Evolutionary conservation across 1,140 invertebrate species (phyloP).

Genomic region (Tachypleus tridentatus): DNA sequence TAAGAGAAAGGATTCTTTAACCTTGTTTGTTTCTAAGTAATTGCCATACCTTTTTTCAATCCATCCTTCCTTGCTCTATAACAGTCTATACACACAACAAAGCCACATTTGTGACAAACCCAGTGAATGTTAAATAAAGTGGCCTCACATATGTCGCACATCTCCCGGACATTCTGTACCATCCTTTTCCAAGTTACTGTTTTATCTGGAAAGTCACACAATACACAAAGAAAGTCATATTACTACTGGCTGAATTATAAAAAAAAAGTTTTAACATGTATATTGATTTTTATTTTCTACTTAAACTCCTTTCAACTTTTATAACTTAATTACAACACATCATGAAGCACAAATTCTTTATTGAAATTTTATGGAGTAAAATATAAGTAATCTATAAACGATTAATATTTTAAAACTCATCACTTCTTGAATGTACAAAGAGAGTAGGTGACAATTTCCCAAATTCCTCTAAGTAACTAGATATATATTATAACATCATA

Average conservation of each 20-base stretch:
- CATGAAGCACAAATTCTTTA: not conserved
- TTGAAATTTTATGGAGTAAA: not conserved
- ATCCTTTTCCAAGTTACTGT: slow-evolving; percentile 82
- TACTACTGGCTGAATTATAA: not conserved
- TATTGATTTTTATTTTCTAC: too few relatives aligned
- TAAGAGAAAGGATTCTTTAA: too few relatives aligned
- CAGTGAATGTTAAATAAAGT: slow-evolving; percentile 97
- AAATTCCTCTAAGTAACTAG: too few relatives aligned
- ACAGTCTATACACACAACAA: slow-evolving; percentile 93
- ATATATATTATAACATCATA: too few relatives aligned
- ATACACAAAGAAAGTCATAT: not conserved
- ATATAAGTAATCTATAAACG: not conserved
- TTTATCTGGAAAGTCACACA: slow-evolving; percentile 37
- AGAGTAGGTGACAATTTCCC: too few relatives aligned
- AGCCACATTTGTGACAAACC: slow-evolving; percentile 93
- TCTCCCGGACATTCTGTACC: slow-evolving; percentile 88
- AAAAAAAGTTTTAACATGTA: too few relatives aligned
- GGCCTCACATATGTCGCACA: slow-evolving; percentile 96
- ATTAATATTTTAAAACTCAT: not conserved
- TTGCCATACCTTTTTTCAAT: slow-evolving; percentile 16
- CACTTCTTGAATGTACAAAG: too few relatives aligned
- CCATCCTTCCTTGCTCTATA: slow-evolving; percentile 62
- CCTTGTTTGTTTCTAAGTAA: too few relatives aligned
- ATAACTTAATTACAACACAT: not conserved
- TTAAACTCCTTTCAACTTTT: too few relatives aligned